These are phyloP conservation scores for Erebia aethiops DNA, from an alignment of 2,888 invertebrate species.

Conservation along the genomic window DNA sequence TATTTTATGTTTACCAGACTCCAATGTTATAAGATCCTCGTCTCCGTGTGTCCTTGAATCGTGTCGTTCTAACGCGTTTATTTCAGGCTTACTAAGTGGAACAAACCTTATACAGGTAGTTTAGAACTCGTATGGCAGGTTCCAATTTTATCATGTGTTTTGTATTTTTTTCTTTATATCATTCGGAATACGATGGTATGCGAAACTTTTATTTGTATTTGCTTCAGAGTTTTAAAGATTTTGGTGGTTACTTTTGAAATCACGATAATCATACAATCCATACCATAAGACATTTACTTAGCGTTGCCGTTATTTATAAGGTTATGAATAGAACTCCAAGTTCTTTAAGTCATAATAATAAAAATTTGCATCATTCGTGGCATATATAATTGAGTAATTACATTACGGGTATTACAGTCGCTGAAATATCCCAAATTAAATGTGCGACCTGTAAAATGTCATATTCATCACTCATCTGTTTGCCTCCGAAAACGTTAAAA, in stretches of 20 bases:
- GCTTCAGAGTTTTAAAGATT: background rate
- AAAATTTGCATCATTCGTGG: constrained; percentile 27
- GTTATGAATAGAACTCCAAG: background rate
- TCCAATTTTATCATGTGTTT: constrained; percentile 31
- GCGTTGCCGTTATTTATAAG: background rate
- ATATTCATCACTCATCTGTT: constrained; percentile 38
- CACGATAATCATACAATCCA: background rate
- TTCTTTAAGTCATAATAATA: background rate
- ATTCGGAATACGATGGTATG: constrained; percentile 10
- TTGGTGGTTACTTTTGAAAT: background rate
- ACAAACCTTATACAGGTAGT: constrained; percentile 39
- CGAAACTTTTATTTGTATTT: constrained; percentile 13
- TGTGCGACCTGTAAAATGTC: constrained; percentile 30
- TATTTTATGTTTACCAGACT: background rate
- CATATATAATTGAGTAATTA: background rate
- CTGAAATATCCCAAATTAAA: constrained; percentile 26
- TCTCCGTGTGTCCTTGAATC: constrained; percentile 34
- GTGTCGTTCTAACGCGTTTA: constrained; percentile 27
- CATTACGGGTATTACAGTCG: background rate
- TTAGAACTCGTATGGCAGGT: constrained; percentile 38
- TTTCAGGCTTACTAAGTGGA: constrained; percentile 22
- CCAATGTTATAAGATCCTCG: constrained; percentile 14
- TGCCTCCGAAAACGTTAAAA: constrained; percentile 52
- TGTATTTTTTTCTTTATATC: constrained; percentile 21
- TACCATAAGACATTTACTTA: background rate